phyloP scores from a whole-genome alignment of 2,797 vertebrate genomes.

The Sparidentex hasta region DNA sequence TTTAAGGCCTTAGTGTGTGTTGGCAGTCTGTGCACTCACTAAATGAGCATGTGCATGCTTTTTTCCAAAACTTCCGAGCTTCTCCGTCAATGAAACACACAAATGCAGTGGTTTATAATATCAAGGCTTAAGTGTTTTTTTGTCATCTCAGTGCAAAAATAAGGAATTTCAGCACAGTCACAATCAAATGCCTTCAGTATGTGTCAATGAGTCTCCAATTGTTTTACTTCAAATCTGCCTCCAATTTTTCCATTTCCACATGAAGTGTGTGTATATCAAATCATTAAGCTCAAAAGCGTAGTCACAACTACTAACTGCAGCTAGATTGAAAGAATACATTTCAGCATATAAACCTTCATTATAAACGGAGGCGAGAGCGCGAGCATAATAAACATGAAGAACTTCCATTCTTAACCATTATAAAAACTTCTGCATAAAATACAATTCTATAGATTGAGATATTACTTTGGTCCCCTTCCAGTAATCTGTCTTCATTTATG shows the following conservation, averaged over 20 bases:
- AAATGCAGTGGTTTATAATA: conserved; percentile 65
- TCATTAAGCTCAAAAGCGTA: conserved; percentile 71
- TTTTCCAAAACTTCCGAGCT: conserved; percentile 26
- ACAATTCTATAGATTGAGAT: conserved; percentile 79
- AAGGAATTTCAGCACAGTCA: conserved; percentile 68
- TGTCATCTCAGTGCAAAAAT: conserved; percentile 80
- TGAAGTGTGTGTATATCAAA: conserved; percentile 50
- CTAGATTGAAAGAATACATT: conserved; percentile 74
- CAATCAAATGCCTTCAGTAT: conserved; percentile 58
- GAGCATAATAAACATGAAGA: conserved; percentile 76
- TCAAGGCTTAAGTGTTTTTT: conserved; percentile 41
- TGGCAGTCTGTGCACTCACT: conserved; percentile 47
- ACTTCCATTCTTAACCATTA: conserved; percentile 82
- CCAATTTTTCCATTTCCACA: conserved; percentile 37
- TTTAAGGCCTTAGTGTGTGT: conserved; percentile 82
- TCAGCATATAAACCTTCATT: conserved; percentile 76
- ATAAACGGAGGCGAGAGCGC: conserved; percentile 72
- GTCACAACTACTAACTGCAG: conserved; percentile 70
- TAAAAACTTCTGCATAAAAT: conserved; percentile 84
- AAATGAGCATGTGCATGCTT: conserved; percentile 43
- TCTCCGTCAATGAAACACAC: conserved; percentile 46
- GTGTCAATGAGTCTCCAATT: conserved; percentile 46
- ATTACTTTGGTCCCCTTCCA: conserved; percentile 86
- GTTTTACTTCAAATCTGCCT: conserved; percentile 43
- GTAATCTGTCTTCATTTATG: conserved; percentile 75